phyloP scores from a whole-genome alignment of 2,113 vertebrate species.

The Elephantulus edwardii region DNA sequence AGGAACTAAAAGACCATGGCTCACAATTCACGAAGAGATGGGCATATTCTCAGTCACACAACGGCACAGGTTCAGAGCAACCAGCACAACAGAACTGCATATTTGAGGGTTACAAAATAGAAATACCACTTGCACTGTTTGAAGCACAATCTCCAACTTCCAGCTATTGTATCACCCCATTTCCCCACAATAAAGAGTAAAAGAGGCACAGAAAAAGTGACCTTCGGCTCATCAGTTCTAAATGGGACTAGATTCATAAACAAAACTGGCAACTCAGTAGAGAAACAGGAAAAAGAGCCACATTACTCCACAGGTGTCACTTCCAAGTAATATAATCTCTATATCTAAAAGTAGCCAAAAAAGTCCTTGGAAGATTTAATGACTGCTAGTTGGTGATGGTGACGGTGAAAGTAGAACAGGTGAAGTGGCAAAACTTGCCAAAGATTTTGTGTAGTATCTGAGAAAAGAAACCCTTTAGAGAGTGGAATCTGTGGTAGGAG shows the following conservation, averaged over 20 bases:
- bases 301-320: not conserved
- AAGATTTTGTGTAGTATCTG: slow-evolving; percentile 56
- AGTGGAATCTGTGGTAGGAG: not conserved
- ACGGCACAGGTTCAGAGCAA: not conserved
- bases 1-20: not conserved
- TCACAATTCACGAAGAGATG: not conserved
- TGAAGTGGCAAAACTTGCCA: slow-evolving; percentile 40
- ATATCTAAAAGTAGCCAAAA: too few species aligned
- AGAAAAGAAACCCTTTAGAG: slow-evolving; percentile 55
- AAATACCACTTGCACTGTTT: not conserved
- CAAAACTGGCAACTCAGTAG: not conserved
- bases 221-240: not conserved
- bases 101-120: not conserved
- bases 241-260: not conserved
- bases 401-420: slow-evolving; percentile 18
- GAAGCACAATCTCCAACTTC: not conserved
- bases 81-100: not conserved
- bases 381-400: not conserved
- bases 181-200: not conserved
- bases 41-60: not conserved
- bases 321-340: not conserved
- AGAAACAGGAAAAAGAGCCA: not conserved
- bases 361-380: slow-evolving; percentile 63
- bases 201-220: not conserved
- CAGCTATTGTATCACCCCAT: not conserved